Evolutionary conservation across 1,140 invertebrate genomes (phyloP), one percentile per base, ranked within the genome.

Genomic region (Eriocheir sinensis): DNA sequence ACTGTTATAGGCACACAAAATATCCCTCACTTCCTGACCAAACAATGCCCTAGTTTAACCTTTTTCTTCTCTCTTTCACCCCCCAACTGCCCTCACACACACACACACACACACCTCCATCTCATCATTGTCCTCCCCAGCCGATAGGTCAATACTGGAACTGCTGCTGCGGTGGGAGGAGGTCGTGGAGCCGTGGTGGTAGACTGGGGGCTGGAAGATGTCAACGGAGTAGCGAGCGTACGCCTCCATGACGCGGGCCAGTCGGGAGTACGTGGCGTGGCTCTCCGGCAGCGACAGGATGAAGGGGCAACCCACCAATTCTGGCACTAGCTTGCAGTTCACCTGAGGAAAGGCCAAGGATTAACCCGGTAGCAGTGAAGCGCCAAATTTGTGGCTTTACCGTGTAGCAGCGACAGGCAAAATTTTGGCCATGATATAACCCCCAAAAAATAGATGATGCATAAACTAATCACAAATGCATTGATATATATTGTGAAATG

Each of bases 261-360:
- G 90, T 38, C 96, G 96, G n/a, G 96, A 96, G 95, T 96, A 97
- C 8, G 97, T 97, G 21, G 96, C 96, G 41, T 97, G 96, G n/a
- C 97, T 97, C 80, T 96, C 95, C 32, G 97, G 97, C 32, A 97
- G 80, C 93, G 97, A 97, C 92, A 97, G 95, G 60, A 97, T 96
- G 96, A 97, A 97, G 6, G 97, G 97, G 80, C 96, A 96, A 3
- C 97, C 97, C 44, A 97, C 96, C 30, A 96, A 96, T 85, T 97
- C 97, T 30, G 96, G 97, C 32, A 93, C 96, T n/a, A 95, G 90
- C 89, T 96, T 96, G 96, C 97, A 97, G 53, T 96, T 79, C 17
- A 79, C 34, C 95, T 95, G 48, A 27, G 34, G 72, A 72, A n/a
- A 27, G 81, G 27, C 38, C 17, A 30, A 92, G 30, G 15, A 32